Percentiles rank a stretch among this genome's conserved stretches.
Evolutionary conservation across 2,888 invertebrate species (phyloP).

Genomic region (Baccha elongata): DNA sequence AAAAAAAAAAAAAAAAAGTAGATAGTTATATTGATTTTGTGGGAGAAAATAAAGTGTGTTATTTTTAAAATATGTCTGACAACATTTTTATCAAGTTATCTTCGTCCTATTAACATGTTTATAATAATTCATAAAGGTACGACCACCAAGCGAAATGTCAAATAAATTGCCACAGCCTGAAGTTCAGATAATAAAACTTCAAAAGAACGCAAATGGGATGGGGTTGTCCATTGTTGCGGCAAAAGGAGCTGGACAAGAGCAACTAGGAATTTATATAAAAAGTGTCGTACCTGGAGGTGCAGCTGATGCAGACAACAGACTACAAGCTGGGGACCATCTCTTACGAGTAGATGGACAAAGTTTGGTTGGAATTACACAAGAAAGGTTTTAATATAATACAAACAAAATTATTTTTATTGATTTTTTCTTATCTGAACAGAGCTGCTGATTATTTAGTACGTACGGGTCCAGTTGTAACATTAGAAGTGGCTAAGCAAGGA

Average conservation of each 20-base stretch:
- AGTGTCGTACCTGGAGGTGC: slow-evolving; percentile 98
- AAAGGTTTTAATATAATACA: too few species aligned
- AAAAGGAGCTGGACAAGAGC: slow-evolving; percentile 91
- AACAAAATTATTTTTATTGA: too few species aligned
- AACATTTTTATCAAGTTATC: too few species aligned
- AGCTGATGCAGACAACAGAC: slow-evolving; percentile 95
- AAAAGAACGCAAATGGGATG: slow-evolving; percentile 98
- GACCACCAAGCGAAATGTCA: slow-evolving; percentile 87
- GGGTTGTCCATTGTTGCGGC: slow-evolving; percentile 99
- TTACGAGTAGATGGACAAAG: slow-evolving; percentile 98
- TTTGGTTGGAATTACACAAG: slow-evolving; percentile 92
- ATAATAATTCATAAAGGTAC: slow-evolving; percentile 80
- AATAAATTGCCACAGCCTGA: slow-evolving; percentile 87
- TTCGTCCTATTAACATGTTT: neutral
- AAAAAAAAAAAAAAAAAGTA: too few species aligned
- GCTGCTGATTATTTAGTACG: slow-evolving; percentile 98
- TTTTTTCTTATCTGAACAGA: slow-evolving; percentile 81
- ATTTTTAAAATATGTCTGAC: too few species aligned
- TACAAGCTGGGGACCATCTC: slow-evolving; percentile 98
- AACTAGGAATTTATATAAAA: slow-evolving; percentile 98
- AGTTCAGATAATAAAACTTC: slow-evolving; percentile 92
- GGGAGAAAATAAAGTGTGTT: too few species aligned
- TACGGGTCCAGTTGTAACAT: slow-evolving; percentile 95
- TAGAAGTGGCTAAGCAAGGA: slow-evolving; percentile 99
- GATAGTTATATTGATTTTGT: too few species aligned